phyloP scores from a whole-genome alignment of 2,797 vertebrate genomes.

The Artibeus jamaicensis region DNA sequence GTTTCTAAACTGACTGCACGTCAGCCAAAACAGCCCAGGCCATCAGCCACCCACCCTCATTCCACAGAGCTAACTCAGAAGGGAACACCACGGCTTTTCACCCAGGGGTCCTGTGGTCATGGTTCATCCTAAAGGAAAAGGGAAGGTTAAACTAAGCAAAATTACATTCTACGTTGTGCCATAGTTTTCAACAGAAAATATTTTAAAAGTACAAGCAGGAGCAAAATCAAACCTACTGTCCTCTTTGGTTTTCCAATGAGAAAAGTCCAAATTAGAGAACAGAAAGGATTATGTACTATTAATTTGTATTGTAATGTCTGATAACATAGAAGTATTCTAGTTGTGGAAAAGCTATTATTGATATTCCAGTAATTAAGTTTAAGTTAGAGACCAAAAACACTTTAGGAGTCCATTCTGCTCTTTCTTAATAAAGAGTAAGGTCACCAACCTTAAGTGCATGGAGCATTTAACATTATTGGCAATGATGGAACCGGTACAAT shows the following conservation, averaged over 20 bases:
- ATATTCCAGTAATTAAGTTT: conserved; percentile 44
- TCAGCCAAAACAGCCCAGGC: neutral
- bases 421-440: conserved; percentile 5
- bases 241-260: conserved; percentile 29
- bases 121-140: neutral
- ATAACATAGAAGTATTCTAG: neutral
- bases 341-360: neutral
- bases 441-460: neutral
- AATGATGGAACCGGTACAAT: conserved; percentile 1
- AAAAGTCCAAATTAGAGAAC: neutral
- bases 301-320: neutral
- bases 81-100: neutral
- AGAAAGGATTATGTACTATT: neutral
- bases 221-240: conserved; percentile 22
- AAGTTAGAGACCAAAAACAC: conserved; percentile 47
- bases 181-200: neutral
- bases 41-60: neutral
- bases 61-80: neutral
- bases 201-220: neutral
- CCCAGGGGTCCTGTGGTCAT: neutral
- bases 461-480: neutral
- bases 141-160: neutral
- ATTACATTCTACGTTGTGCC: neutral
- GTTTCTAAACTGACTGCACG: neutral
- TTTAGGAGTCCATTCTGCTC: neutral